Base-by-base conservation (phyloP, 2,888 invertebrate species). In the Falcaria lacertinaria region DNA sequence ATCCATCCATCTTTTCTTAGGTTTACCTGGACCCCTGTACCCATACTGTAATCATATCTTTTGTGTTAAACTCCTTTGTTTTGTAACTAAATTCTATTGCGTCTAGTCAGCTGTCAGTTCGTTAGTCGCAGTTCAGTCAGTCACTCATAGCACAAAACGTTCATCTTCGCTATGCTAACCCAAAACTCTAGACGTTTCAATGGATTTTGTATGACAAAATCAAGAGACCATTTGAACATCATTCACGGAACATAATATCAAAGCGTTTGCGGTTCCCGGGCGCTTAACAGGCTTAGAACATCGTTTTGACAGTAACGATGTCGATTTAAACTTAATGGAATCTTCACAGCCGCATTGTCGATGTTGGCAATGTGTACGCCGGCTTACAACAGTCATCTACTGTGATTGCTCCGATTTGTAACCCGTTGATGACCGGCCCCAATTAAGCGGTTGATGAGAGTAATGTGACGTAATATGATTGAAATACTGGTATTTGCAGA, bases 371-470 rank as follows among this genome's bases (percentile, higher is more conserved):
- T 37, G 37, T 37, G 37, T 37, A 37, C 37, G 15, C 22, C 22
- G 22, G 42, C 47, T 52, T 53, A 50, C 50, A 43, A 38, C 25
- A 51, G 36, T 47, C 38, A 50, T 42, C 44, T 33, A 40, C 41
- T 37, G 41, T 53, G 52, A 66, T 61, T 55, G 47, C 52, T 19
- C 37, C 42, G 52, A 66, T 66, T 66, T 61, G 54, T 60, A 52
- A 48, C 49, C 41, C 45, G 37, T 40, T 49, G 53, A 56, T 51
- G 50, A 50, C 54, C 54, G 15, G 36, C 41, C 34, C 28, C 42
- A 50, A 58, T 60, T 54, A 54, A 44, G 36, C 32, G 37, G 22
- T 45, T 45, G 42, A 52, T 46, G 49, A 48, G 33, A 33, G 34
- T 28, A 28, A 17, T 28, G 38, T 8, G 34, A 16, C 5, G 36